These are phyloP conservation scores for Dasypogon diadema DNA, from an alignment of 2,888 invertebrate genomes.

Conservation along the genomic window DNA sequence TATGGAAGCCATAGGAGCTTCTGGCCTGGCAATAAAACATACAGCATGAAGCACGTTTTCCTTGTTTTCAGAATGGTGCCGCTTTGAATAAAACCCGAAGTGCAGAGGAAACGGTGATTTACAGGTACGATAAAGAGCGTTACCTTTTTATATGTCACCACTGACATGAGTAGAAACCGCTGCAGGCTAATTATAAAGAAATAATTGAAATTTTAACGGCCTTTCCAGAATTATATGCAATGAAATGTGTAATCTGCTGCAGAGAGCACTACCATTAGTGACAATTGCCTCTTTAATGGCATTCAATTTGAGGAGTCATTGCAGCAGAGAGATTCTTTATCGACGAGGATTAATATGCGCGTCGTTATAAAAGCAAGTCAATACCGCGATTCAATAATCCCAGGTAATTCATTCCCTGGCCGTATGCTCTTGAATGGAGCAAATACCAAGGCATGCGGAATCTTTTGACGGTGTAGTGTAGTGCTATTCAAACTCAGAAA, in stretches of 20 bases:
- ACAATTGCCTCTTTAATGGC: conserved; percentile 25
- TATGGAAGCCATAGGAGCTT: conserved; percentile 8
- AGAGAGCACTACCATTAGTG: background rate
- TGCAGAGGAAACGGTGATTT: background rate
- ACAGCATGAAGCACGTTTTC: conserved; percentile 35
- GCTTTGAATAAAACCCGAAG: background rate
- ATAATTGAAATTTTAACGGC: conserved; percentile 18
- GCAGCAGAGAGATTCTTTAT: background rate
- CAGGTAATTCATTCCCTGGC: conserved; percentile 14
- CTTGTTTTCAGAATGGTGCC: conserved; percentile 15
- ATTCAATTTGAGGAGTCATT: conserved; percentile 19
- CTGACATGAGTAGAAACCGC: conserved; percentile 8
- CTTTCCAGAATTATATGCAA: background rate
- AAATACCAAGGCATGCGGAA: conserved; percentile 15
- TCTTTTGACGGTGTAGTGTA: background rate
- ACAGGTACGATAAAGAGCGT: conserved; percentile 16
- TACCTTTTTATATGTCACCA: conserved; percentile 39
- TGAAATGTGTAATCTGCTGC: background rate
- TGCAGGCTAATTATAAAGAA: conserved; percentile 4
- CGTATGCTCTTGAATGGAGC: conserved; percentile 9
- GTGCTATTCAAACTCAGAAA: conserved; percentile 1
- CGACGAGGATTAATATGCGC: conserved; percentile 14
- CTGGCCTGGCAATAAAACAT: conserved; percentile 16
- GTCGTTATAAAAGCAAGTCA: conserved; percentile 25
- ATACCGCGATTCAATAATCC: conserved; percentile 31